These are phyloP conservation scores for Phthorimaea operculella DNA, from an alignment of 1,140 invertebrate genomes.

Conservation along the genomic window DNA sequence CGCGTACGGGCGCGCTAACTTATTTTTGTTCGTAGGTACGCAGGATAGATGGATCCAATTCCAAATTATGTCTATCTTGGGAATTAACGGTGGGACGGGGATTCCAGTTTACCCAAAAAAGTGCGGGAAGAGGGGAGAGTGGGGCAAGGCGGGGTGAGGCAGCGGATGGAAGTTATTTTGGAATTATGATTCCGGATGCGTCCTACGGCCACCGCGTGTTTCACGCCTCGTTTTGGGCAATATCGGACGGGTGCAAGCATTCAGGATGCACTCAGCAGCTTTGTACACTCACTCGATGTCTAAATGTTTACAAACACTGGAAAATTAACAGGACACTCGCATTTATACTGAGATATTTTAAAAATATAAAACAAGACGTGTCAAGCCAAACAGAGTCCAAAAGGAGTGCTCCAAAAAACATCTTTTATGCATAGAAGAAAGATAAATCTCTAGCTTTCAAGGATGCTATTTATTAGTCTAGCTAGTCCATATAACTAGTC, in stretches of 20 bases:
- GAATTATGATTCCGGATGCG: conserved; percentile 68
- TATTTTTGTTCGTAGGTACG: conserved; percentile 60
- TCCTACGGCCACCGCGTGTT: conserved; percentile 53
- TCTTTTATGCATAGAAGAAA: no score
- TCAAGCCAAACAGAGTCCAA: no score
- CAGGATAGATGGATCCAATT: conserved; percentile 70
- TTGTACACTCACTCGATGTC: conserved; percentile 41
- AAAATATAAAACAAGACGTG: no score
- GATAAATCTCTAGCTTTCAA: no score
- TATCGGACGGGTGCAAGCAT: conserved; percentile 54
- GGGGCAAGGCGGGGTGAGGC: conserved; percentile 29
- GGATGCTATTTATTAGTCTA: no score
- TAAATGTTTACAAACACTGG: conserved; percentile 30
- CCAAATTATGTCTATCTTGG: conserved; percentile 70
- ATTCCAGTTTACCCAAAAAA: conserved; percentile 65
- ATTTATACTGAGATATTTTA: no score
- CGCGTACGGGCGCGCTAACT: conserved; percentile 45
- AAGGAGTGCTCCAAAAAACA: no score
- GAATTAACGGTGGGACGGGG: conserved; percentile 66
- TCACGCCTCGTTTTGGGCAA: conserved; percentile 63
- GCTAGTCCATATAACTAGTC: no score
- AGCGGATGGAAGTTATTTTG: conserved; percentile 62
- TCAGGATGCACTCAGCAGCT: conserved; percentile 40
- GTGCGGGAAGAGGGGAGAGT: conserved; percentile 29
- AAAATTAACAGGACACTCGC: no score